Evolutionary conservation across 1,140 invertebrate species (phyloP).

Genomic region (Dolichoris vasculosae): DNA sequence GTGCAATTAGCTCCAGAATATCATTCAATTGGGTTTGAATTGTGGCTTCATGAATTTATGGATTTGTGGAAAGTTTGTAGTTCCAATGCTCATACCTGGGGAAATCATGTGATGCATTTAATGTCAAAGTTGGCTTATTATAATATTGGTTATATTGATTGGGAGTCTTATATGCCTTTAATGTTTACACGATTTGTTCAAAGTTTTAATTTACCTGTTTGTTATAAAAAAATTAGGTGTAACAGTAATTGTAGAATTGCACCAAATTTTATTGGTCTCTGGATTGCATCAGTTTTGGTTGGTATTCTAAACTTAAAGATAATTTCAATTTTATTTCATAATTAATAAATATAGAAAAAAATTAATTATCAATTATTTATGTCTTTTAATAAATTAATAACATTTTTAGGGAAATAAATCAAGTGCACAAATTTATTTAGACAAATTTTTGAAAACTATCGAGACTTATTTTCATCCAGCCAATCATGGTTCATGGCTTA

Average conservation of each 20-base stretch:
- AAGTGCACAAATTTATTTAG: constrained; percentile 82
- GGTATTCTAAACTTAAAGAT: constrained; percentile 12
- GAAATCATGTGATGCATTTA: constrained; percentile 82
- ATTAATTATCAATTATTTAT: too few relatives aligned
- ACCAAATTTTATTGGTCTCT: constrained; percentile 76
- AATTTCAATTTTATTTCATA: not conserved
- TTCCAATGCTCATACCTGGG: constrained; percentile 80
- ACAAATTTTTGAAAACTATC: constrained; percentile 87
- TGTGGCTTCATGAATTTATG: constrained; percentile 92
- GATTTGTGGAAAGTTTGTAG: constrained; percentile 84
- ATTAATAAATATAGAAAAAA: too few relatives aligned
- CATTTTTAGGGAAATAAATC: constrained; percentile 61
- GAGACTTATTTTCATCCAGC: constrained; percentile 94
- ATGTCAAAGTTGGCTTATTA: constrained; percentile 83
- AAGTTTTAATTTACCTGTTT: constrained; percentile 86
- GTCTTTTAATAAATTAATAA: not conserved
- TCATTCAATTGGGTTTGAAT: constrained; percentile 79
- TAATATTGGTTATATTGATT: constrained; percentile 91
- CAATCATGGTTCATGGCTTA: constrained; percentile 87
- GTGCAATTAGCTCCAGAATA: constrained; percentile 79
- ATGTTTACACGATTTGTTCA: constrained; percentile 89
- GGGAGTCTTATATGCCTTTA: constrained; percentile 86
- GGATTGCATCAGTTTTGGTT: constrained; percentile 63
- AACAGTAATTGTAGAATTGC: constrained; percentile 74
- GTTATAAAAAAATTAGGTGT: constrained; percentile 78